Conservation (phyloP, 2,113 vertebrate genomes). For the Pionites leucogaster region DNA sequence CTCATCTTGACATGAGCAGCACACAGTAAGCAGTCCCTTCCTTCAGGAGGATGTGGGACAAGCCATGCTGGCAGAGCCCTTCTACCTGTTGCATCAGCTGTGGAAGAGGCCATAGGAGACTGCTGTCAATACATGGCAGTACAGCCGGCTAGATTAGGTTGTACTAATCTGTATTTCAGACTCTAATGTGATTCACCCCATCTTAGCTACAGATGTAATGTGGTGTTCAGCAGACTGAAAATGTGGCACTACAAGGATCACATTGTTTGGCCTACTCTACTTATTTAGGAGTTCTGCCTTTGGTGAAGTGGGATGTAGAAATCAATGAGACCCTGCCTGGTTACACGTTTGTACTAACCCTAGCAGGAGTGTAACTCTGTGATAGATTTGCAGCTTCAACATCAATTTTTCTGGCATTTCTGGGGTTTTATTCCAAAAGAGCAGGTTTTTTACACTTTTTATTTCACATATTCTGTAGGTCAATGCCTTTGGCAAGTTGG, state of each 20-base stretch:
- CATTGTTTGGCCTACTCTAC: background rate
- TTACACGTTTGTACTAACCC: background rate
- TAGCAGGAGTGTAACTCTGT: rapidly evolving
- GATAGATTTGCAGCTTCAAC: background rate
- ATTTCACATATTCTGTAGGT: background rate
- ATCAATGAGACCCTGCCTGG: background rate
- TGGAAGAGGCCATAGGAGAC: background rate
- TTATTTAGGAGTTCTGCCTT: background rate
- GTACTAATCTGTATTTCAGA: background rate
- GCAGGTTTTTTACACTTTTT: background rate
- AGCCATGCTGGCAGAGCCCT: rapidly evolving
- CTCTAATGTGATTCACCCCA: too few relatives aligned
- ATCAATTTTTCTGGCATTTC: background rate
- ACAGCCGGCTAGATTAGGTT: background rate
- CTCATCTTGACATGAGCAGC: background rate
- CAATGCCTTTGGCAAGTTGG: background rate
- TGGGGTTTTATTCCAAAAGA: background rate
- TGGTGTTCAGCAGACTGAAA: background rate
- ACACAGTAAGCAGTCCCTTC: rapidly evolving
- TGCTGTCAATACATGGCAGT: rapidly evolving
- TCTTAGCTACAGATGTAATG: background rate
- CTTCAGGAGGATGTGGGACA: background rate
- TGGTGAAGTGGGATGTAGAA: background rate
- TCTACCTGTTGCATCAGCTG: background rate
- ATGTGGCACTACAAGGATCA: background rate